These are phyloP conservation scores for Muscidifurax raptorellus DNA, from an alignment of 1,140 invertebrate genomes.

Conservation along the genomic window DNA sequence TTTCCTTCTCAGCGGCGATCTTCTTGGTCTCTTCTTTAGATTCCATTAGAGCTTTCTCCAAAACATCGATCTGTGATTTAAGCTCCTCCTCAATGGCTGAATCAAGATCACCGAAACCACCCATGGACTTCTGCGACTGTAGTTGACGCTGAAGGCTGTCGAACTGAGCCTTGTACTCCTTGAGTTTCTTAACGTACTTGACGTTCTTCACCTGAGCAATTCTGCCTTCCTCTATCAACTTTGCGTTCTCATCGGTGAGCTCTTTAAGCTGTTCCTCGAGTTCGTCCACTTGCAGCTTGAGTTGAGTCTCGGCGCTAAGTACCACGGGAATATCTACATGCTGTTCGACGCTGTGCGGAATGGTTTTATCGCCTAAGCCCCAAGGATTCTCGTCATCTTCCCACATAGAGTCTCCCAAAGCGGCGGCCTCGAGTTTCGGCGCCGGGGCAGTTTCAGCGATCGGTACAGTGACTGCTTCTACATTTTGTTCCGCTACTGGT, in stretches of 20 bases:
- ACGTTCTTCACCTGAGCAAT: constrained; percentile 79
- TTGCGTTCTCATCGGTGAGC: constrained; percentile 73
- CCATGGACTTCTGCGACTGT: constrained; percentile 75
- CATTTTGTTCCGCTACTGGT: not conserved
- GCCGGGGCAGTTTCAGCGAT: not conserved
- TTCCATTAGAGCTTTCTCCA: constrained; percentile 81
- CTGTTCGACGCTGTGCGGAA: constrained; percentile 69
- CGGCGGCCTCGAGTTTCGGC: not conserved
- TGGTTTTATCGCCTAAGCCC: constrained; percentile 77
- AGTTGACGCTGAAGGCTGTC: constrained; percentile 78
- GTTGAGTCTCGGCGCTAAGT: constrained; percentile 53
- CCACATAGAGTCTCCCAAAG: constrained; percentile 58
- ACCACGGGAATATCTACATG: constrained; percentile 56
- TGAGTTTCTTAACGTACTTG: constrained; percentile 85
- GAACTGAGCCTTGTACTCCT: constrained; percentile 82
- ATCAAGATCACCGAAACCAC: constrained; percentile 81
- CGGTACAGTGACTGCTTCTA: not conserved
- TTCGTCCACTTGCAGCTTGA: constrained; percentile 37
- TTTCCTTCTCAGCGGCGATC: constrained; percentile 80
- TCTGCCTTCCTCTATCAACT: constrained; percentile 77
- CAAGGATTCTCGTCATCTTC: constrained; percentile 75
- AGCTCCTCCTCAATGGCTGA: constrained; percentile 86
- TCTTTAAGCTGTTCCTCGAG: constrained; percentile 73
- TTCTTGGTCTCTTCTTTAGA: constrained; percentile 77
- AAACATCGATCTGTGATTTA: constrained; percentile 79